phyloP scores from a whole-genome alignment of 2,888 invertebrate species.

The Drymonia ruficornis region DNA sequence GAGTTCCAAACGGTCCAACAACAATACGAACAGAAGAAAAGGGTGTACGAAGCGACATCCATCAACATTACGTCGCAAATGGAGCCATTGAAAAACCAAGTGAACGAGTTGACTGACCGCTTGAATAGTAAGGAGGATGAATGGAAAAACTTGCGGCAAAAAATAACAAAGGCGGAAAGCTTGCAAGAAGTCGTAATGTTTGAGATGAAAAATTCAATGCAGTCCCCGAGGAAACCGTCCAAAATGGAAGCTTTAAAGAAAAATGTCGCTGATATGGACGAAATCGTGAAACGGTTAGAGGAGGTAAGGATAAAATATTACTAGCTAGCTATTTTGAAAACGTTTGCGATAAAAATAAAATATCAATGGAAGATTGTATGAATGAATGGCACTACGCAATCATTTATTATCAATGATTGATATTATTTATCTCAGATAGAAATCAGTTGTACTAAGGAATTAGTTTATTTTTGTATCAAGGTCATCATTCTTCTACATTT shows the following conservation, averaged over 20 bases:
- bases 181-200: constrained; percentile 81
- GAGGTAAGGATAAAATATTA: constrained; percentile 52
- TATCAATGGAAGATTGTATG: not conserved
- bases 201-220: constrained; percentile 80
- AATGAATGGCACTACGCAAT: not conserved
- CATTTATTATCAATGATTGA: not conserved
- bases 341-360: not conserved
- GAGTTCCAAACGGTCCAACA: constrained; percentile 86
- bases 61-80: constrained; percentile 82
- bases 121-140: constrained; percentile 81
- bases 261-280: constrained; percentile 86
- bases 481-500: not conserved
- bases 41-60: constrained; percentile 87
- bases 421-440: not conserved
- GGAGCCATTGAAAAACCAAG: constrained; percentile 82
- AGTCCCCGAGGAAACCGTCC: constrained; percentile 77
- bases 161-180: constrained; percentile 82
- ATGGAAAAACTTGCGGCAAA: constrained; percentile 82
- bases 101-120: constrained; percentile 80
- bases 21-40: constrained; percentile 88
- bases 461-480: not conserved
- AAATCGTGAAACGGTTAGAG: constrained; percentile 75
- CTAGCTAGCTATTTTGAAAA: not conserved
- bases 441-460: not conserved
- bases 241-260: constrained; percentile 86